A percentile compares a stretch with the other conserved stretches of the same genome.
Evolutionary conservation across 2,113 vertebrate species (phyloP).

Genomic region (Aegithalos caudatus): DNA sequence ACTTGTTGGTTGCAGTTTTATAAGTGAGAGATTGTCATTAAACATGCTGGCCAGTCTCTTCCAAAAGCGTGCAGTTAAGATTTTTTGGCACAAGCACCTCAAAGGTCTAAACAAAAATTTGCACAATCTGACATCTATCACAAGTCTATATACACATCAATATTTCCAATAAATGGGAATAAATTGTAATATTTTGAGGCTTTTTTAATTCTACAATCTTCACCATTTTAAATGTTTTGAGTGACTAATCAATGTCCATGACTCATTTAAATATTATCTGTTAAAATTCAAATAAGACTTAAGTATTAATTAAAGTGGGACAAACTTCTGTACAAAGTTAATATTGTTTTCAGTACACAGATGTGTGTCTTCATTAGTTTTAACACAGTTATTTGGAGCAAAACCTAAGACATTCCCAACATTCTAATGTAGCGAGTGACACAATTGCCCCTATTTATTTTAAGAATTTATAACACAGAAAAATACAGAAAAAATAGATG

Average conservation of each 20-base stretch:
- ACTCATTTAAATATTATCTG: background rate
- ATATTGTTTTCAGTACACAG: background rate
- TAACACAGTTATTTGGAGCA: background rate
- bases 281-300: background rate
- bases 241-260: rapidly evolving
- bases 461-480: background rate
- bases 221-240: background rate
- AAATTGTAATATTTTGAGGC: background rate
- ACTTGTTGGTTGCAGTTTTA: background rate
- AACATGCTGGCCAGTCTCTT: background rate
- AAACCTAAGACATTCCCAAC: background rate
- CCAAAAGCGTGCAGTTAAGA: background rate
- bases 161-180: background rate
- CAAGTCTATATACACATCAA: background rate
- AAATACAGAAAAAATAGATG: background rate
- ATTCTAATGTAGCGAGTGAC: background rate
- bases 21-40: background rate
- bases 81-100: background rate
- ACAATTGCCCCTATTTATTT: background rate
- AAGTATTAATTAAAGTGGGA: background rate
- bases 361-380: background rate
- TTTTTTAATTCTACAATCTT: background rate
- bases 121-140: background rate
- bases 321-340: background rate
- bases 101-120: background rate